Percentiles rank a stretch among this genome's conserved stretches.
phyloP scores from a whole-genome alignment of 2,797 vertebrate genomes.

The Benthosema pterotum region DNA sequence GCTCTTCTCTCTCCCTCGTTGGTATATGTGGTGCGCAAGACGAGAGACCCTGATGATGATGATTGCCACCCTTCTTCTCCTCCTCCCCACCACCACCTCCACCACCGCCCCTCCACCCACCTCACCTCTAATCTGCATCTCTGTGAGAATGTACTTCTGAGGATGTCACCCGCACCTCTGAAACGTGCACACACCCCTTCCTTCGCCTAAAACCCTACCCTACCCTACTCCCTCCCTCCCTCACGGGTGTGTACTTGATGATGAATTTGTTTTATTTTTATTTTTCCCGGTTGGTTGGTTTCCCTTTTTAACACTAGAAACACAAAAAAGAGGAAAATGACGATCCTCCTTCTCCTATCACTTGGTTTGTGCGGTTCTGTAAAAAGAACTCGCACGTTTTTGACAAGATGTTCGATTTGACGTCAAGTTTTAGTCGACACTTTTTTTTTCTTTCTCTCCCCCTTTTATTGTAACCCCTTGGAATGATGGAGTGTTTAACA shows the following conservation, averaged over 20 bases:
- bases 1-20: slow-evolving; percentile 19
- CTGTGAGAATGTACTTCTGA: slow-evolving; percentile 92
- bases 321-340: slow-evolving; percentile 57
- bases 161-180: slow-evolving; percentile 79
- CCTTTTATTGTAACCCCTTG: slow-evolving; percentile 24
- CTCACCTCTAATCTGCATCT: slow-evolving; percentile 87
- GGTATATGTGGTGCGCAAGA: slow-evolving; percentile 73
- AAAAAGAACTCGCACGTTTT: slow-evolving; percentile 43
- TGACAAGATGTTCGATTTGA: slow-evolving; percentile 71
- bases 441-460: slow-evolving; percentile 24
- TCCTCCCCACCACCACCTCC: slow-evolving; percentile 79
- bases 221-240: slow-evolving; percentile 47
- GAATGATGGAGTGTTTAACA: slow-evolving; percentile 72
- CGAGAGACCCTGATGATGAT: slow-evolving; percentile 67
- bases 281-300: slow-evolving; percentile 31
- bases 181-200: slow-evolving; percentile 50
- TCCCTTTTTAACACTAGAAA: slow-evolving; percentile 65
- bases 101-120: slow-evolving; percentile 81
- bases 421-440: slow-evolving; percentile 59
- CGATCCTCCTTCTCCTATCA: slow-evolving; percentile 61
- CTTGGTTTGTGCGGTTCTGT: slow-evolving; percentile 73
- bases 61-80: slow-evolving; percentile 72
- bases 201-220: slow-evolving; percentile 34
- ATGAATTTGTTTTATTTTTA: slow-evolving; percentile 2
- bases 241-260: slow-evolving; percentile 55